Evolutionary conservation across 2,888 invertebrate species (phyloP), one percentile per base, ranked within the genome.

Genomic region (Tipula vernalis): DNA sequence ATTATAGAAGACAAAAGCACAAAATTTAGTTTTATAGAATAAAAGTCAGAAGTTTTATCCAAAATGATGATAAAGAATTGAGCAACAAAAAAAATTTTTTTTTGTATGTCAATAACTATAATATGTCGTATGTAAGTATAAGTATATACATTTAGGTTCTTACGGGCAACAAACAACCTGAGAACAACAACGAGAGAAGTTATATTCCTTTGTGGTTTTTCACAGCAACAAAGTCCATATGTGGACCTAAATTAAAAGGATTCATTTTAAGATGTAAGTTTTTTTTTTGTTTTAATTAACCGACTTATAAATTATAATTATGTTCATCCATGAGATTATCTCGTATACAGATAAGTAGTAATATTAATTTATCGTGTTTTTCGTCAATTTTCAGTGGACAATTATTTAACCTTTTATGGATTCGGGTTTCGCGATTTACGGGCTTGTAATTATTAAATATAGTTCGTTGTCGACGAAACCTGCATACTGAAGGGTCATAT

Each of bases 401-500:
- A n/a, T 44, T 36, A 36, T 83, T 36, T 10, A 36, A 83, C 93
- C 95, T 93, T 94, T 94, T 94, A 95, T 94, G 94, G 94, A 94
- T 84, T 94, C 96, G 95, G 96, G 96, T 96, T 96, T 96, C 96
- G 95, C 92, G 95, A 94, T 94, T 94, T 94, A 94, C 95, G 93
- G 95, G 94, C 96, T 96, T 95, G 95, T 92, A 92, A 89, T 89
- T 90, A 90, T 89, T 87, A 87, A 91, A 91, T 91, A 92, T 93
- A 96, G 96, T 96, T 97, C 97, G 97, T 97, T 97, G 96, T 97
- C 96, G 96, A 96, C 96, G 96, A 97, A 97, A 97, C 96, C 96
- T 97, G 96, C 96, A 96, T 95, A 94, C 95, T 95, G 94, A 95
- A 94, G 93, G 94, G 94, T 93, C 92, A 92, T 91, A 93, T 0